A percentile compares a stretch with the other conserved stretches of the same genome.
These are phyloP conservation scores for Anser cygnoides DNA, from an alignment of 2,113 vertebrate species.

Conservation along the genomic window DNA sequence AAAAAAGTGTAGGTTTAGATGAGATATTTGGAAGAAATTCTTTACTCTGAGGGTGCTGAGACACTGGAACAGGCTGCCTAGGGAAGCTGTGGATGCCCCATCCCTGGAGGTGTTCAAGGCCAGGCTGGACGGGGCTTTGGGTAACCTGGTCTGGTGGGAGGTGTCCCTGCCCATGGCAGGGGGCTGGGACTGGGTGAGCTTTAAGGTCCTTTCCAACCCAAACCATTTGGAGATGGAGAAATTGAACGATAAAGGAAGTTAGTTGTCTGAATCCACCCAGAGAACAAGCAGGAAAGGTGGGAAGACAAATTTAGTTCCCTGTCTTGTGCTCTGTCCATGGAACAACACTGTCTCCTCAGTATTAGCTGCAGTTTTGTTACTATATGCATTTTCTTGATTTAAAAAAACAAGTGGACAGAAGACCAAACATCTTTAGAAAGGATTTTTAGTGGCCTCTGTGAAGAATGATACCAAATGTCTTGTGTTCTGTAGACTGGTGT, in stretches of 20 bases:
- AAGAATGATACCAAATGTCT: neutral
- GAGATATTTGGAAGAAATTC: too few relatives aligned
- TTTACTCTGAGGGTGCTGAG: too few relatives aligned
- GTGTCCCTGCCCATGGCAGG: too few relatives aligned
- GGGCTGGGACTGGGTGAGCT: too few relatives aligned
- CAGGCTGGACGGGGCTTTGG: too few relatives aligned
- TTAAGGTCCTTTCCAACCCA: too few relatives aligned
- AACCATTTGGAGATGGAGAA: neutral
- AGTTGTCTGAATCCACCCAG: neutral
- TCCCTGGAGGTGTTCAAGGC: too few relatives aligned
- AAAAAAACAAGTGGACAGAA: neutral
- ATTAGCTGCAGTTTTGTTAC: constrained; percentile 8
- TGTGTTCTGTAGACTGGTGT: neutral
- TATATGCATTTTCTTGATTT: neutral
- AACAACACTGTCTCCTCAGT: constrained; percentile 6
- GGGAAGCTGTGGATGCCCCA: too few relatives aligned
- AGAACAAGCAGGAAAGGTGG: neutral
- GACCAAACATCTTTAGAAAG: neutral
- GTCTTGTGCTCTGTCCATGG: neutral
- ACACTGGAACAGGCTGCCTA: too few relatives aligned
- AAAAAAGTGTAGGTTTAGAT: too few relatives aligned
- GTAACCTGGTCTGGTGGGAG: too few relatives aligned
- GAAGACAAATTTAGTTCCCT: neutral
- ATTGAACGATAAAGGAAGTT: neutral
- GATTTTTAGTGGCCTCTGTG: neutral